Evolutionary conservation across 2,888 invertebrate species (phyloP).

Genomic region (Lepidochitona cinerea): DNA sequence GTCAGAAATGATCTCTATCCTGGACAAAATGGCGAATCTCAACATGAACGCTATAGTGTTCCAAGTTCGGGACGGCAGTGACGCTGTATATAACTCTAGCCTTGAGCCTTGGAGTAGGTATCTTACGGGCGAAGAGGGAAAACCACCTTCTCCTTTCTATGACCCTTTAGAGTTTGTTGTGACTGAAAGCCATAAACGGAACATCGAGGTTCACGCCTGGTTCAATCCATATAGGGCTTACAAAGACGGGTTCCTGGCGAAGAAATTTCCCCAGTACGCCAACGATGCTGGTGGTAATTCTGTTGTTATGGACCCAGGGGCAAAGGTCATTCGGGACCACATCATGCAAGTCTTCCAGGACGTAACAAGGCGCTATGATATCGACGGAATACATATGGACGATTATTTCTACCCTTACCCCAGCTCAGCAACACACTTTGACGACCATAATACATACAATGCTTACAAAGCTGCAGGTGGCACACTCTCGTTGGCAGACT

Average conservation of each 20-base stretch:
- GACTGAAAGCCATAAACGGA: conserved; percentile 48
- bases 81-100: conserved; percentile 59
- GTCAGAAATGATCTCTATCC: conserved; percentile 22
- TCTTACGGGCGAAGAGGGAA: conserved; percentile 61
- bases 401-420: conserved; percentile 69
- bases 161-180: conserved; percentile 58
- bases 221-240: conserved; percentile 64
- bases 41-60: conserved; percentile 53
- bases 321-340: conserved; percentile 47
- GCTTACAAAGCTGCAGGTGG: conserved; percentile 51
- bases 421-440: conserved; percentile 49
- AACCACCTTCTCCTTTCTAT: conserved; percentile 52
- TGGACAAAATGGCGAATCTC: conserved; percentile 41
- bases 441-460: conserved; percentile 54
- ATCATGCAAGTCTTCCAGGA: conserved; percentile 52
- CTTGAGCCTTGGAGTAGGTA: conserved; percentile 65
- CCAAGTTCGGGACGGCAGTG: conserved; percentile 52
- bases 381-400: conserved; percentile 66
- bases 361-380: conserved; percentile 55
- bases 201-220: conserved; percentile 65
- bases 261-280: conserved; percentile 48
- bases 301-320: conserved; percentile 66
- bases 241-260: conserved; percentile 55
- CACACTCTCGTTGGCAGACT: conserved; percentile 46
- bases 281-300: conserved; percentile 49